Percentiles rank a stretch among this genome's conserved stretches.
Evolutionary conservation across 2,797 vertebrate species (phyloP).

Genomic region (Lepilemur ruficaudatus): DNA sequence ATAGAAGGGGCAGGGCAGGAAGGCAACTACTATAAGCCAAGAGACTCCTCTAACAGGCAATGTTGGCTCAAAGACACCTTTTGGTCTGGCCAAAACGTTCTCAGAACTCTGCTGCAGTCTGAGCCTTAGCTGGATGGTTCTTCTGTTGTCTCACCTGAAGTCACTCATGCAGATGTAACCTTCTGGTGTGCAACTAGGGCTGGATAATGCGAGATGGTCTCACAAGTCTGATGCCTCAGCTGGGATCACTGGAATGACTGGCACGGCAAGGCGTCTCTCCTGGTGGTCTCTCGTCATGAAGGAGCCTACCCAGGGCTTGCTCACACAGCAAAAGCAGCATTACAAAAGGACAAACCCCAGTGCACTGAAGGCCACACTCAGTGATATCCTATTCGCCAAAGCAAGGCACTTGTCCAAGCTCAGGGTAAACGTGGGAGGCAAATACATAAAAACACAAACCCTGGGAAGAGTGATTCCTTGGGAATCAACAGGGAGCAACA

Average conservation of each 20-base stretch:
- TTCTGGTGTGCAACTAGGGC: not conserved
- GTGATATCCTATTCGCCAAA: not conserved
- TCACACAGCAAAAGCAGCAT: not conserved
- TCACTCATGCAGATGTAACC: not conserved
- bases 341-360: not conserved
- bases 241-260: not conserved
- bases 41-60: not conserved
- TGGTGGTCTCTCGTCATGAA: not conserved
- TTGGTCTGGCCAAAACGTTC: not conserved
- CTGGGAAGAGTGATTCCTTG: not conserved
- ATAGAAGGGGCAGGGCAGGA: rapidly evolving
- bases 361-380: not conserved
- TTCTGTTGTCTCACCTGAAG: not conserved
- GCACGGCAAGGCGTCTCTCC: not conserved
- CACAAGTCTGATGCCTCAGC: not conserved
- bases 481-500: not conserved
- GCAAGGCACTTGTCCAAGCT: not conserved
- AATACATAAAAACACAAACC: not conserved
- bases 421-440: not conserved
- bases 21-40: not conserved
- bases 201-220: not conserved
- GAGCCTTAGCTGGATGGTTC: not conserved
- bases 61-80: not conserved
- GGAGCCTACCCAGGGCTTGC: not conserved
- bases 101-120: not conserved